Conservation (phyloP, 2,888 invertebrate species). For the Agrypnus murinus region DNA sequence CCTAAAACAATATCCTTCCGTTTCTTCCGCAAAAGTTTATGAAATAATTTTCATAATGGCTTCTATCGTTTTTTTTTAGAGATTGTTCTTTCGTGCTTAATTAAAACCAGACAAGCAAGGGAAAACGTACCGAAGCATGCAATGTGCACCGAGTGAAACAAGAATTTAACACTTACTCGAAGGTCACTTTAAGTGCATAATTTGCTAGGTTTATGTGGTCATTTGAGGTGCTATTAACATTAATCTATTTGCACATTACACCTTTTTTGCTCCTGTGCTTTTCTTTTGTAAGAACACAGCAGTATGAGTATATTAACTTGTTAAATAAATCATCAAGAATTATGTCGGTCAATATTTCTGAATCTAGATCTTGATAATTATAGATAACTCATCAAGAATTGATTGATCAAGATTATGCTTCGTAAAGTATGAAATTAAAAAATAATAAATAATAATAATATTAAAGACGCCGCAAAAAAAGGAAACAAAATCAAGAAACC, state of each 20-base stretch:
- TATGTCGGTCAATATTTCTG: too few relatives aligned
- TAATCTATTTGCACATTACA: too few relatives aligned
- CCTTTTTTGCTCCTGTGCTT: too few relatives aligned
- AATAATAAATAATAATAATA: too few relatives aligned
- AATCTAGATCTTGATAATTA: too few relatives aligned
- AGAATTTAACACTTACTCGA: constrained; percentile 42
- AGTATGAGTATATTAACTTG: too few relatives aligned
- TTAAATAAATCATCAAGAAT: too few relatives aligned
- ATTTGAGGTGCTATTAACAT: constrained; percentile 6
- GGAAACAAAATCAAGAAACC: constrained; percentile 13
- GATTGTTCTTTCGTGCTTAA: constrained; percentile 11
- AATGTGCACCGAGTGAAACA: constrained; percentile 33
- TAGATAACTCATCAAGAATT: too few relatives aligned
- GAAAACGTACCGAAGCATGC: constrained; percentile 24
- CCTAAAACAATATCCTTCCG: too few relatives aligned
- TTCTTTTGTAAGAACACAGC: too few relatives aligned
- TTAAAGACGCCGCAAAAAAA: constrained; percentile 20
- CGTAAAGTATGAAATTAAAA: too few relatives aligned
- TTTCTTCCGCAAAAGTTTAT: not conserved
- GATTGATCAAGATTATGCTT: too few relatives aligned
- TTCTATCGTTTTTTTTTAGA: constrained; percentile 15
- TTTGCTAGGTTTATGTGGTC: constrained; percentile 23
- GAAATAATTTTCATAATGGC: not conserved
- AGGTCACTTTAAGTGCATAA: constrained; percentile 41
- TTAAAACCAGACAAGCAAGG: constrained; percentile 6